A percentile compares a stretch with the other conserved stretches of the same genome.
Conservation (phyloP, 2,888 invertebrate genomes). For the Malthinus flaveolus region DNA sequence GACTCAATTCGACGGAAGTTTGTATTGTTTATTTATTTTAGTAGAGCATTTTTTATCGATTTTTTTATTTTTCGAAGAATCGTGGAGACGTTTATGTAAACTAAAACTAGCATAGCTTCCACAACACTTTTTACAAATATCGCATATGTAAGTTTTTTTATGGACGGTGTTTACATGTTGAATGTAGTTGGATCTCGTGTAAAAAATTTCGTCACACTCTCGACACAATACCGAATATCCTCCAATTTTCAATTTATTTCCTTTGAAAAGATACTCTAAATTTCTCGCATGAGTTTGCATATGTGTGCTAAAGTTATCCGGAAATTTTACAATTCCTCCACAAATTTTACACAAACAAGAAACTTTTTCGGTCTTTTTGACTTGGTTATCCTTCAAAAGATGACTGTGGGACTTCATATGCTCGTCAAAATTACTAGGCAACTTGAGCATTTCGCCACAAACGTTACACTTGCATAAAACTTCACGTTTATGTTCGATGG, state of each 20-base stretch:
- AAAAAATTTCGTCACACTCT: slow-evolving; percentile 14
- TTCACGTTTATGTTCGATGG: slow-evolving; percentile 4
- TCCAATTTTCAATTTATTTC: slow-evolving; percentile 7
- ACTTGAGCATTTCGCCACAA: slow-evolving; percentile 11
- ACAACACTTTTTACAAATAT: slow-evolving; percentile 16
- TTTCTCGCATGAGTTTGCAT: slow-evolving; percentile 18
- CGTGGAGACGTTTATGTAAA: slow-evolving; percentile 18
- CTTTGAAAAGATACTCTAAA: slow-evolving; percentile 1
- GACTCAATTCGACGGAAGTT: too few species aligned
- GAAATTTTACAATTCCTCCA: slow-evolving; percentile 14
- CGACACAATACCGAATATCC: slow-evolving; percentile 21
- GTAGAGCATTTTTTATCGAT: background rate
- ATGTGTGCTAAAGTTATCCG: slow-evolving; percentile 20
- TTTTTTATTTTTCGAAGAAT: background rate
- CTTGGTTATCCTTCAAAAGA: background rate
- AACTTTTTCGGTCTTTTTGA: background rate
- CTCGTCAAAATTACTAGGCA: slow-evolving; percentile 2
- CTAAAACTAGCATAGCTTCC: slow-evolving; percentile 17
- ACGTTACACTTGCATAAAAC: slow-evolving; percentile 16
- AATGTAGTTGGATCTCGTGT: slow-evolving; percentile 17
- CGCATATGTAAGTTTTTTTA: slow-evolving; percentile 14
- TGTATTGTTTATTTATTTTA: too few species aligned
- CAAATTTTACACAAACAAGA: slow-evolving; percentile 19
- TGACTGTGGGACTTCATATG: slow-evolving; percentile 7
- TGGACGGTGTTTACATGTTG: slow-evolving; percentile 14